These are phyloP conservation scores for Sciurus niger DNA, from an alignment of 2,113 vertebrate genomes.

Conservation along the genomic window DNA sequence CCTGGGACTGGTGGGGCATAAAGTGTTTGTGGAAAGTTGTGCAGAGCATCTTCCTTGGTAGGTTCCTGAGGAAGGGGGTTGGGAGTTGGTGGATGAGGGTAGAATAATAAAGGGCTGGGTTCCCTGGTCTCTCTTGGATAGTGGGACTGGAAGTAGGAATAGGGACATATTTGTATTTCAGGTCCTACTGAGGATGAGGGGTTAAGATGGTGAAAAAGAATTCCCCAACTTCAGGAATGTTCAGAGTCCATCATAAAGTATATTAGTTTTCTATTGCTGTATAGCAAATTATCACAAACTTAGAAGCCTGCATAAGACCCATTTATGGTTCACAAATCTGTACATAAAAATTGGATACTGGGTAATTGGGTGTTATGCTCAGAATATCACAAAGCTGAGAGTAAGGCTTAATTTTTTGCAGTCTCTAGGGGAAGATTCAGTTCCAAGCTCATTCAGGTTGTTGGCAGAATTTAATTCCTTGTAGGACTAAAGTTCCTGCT, in stretches of 20 bases:
- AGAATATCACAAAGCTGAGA: neutral
- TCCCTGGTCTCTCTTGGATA: neutral
- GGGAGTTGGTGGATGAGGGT: neutral
- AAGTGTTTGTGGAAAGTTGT: neutral
- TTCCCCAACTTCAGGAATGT: neutral
- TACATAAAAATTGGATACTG: neutral
- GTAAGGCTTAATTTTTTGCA: neutral
- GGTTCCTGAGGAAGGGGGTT: neutral
- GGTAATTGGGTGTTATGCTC: neutral
- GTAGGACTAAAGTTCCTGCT: neutral
- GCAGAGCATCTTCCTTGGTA: neutral
- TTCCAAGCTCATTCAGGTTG: neutral
- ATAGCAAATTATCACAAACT: neutral
- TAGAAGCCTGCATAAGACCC: neutral
- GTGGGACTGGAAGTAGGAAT: neutral
- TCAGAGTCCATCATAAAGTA: neutral
- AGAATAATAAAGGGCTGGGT: neutral
- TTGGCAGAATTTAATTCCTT: conserved; percentile 9
- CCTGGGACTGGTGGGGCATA: neutral
- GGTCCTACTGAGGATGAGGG: neutral
- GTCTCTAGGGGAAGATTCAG: neutral
- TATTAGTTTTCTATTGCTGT: neutral
- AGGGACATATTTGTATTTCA: neutral
- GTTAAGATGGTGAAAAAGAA: neutral
- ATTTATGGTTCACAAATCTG: neutral